Evolutionary conservation across 2,113 vertebrate genomes (phyloP), one percentile per base, ranked within the genome.

Genomic region (Suncus etruscus): DNA sequence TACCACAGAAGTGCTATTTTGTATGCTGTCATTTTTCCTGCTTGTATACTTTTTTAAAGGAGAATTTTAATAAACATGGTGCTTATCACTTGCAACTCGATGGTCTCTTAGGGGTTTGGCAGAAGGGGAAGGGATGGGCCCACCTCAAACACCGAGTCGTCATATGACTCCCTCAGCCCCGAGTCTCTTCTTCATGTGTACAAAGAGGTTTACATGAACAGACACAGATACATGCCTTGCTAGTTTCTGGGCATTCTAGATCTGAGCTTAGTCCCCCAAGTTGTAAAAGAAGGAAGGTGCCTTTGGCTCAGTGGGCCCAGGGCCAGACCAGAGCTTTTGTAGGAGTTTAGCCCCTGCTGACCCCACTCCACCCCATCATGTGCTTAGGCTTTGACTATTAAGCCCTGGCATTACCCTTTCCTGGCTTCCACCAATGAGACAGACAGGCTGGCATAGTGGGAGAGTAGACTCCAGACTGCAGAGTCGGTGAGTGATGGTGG

Each of bases 1-100:
- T 97, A 98, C 93, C 94, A 91, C 92, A 50, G 94, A 97, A 94
- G 95, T 97, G 95, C 47, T 98, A 96, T 98, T 98, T 98, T 97
- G 96, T 98, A 97, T 94, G 96, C 95, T 79, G 91, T 97, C 97
- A 95, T 97, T 96, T 98, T 97, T 96, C 95, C 94, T 97, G 96
- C 94, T 89, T 0, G 0, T 97, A 87, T 94, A 93, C 68, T 89
- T 90, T 95, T 95, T 97, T 97, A 97, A 95, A 96, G 97, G 94
- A 95, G 92, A 96, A 91, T 92, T 96, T 97, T 97, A 97, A 97
- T 97, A 98, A 98, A 97, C 95, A 63, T 82, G 93, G 92, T 96
- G 97, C 96, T 97, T 97, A 96, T 97, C 97, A 96, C 93, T 96
- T 45, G 78, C 10, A 83, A 65, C 58, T 66, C 72, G 0, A 1